These are phyloP conservation scores for Rattus norvegicus DNA, from an alignment of 2,113 vertebrate genomes.

Conservation along the genomic window GRCr8 NC_086021.1:185972001-185972500, in stretches of 20 bases:
- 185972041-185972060: neutral
- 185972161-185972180: fast-evolving
- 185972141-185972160: fast-evolving
- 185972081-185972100: fast-evolving
- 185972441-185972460: neutral
- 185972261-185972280: fast-evolving
- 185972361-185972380: neutral
- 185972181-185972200: neutral
- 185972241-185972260: too few relatives aligned
- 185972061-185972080: neutral
- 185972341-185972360: neutral
- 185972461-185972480: neutral
- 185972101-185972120: fast-evolving
- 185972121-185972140: fast-evolving
- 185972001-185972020: neutral
- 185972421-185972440: neutral
- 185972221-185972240: fast-evolving
- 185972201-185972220: fast-evolving
- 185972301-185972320: neutral
- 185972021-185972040: fast-evolving
- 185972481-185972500: neutral
- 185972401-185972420: neutral
- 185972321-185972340: neutral
- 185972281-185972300: neutral
- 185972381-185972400: fast-evolving